Conservation (phyloP, 2,113 vertebrate genomes). For the Theristicus caerulescens region DNA sequence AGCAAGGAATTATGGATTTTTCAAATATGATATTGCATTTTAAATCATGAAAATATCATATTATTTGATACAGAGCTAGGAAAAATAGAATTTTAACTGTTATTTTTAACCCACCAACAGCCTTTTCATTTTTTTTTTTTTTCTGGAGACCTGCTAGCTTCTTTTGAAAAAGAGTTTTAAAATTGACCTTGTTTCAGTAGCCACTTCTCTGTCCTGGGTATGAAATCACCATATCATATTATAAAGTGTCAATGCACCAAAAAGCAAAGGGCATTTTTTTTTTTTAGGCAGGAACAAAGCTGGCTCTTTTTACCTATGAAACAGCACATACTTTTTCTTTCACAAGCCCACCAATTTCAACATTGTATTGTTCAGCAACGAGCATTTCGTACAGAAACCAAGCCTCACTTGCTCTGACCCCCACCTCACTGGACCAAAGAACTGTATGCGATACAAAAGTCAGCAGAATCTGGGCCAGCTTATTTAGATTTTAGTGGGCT, state of each 20-base stretch:
- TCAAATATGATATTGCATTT: neutral
- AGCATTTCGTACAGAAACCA: neutral
- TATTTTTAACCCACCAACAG: neutral
- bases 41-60: neutral
- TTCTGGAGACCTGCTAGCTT: neutral
- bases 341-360: neutral
- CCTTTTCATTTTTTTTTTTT: neutral
- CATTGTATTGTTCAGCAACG: neutral
- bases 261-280: constrained; percentile 7
- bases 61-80: neutral
- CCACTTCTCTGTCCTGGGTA: constrained; percentile 6
- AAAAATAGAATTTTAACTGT: neutral
- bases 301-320: neutral
- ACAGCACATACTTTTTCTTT: neutral
- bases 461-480: neutral
- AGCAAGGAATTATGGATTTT: neutral
- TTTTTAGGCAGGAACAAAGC: neutral
- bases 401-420: neutral
- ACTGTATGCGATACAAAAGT: neutral
- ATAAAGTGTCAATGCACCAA: constrained; percentile 43
- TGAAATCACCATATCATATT: constrained; percentile 8
- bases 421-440: neutral
- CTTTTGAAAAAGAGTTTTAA: constrained; percentile 30
- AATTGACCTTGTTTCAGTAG: constrained; percentile 35
- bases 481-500: neutral